These are phyloP conservation scores for Leucophenga varia DNA, from an alignment of 1,140 invertebrate species.

Conservation along the genomic window DNA sequence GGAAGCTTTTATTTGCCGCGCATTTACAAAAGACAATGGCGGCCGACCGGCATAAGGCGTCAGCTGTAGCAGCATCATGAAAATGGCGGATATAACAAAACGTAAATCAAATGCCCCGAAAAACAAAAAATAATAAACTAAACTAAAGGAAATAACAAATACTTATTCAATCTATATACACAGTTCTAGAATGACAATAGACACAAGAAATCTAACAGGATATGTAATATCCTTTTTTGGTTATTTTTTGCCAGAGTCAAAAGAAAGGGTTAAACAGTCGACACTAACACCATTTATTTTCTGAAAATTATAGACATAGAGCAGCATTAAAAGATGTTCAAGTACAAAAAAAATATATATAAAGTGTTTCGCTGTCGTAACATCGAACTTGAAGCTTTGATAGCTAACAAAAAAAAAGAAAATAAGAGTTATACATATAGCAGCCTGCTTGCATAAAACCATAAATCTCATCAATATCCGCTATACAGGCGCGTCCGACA, in stretches of 20 bases:
- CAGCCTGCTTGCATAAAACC: conserved; percentile 27
- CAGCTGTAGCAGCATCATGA: too few species aligned
- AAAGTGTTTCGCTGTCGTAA: too few species aligned
- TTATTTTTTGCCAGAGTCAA: conserved; percentile 20
- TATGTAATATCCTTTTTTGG: conserved; percentile 47
- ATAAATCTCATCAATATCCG: conserved; percentile 50
- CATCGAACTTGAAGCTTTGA: too few species aligned
- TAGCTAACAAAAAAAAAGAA: conserved; percentile 9
- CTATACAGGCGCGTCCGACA: conserved; percentile 12
- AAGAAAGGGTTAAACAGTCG: background rate
- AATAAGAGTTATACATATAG: conserved; percentile 45
- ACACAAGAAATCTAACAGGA: conserved; percentile 47
- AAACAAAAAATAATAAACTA: too few species aligned
- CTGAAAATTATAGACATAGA: conserved; percentile 21
- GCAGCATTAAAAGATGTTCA: too few species aligned
- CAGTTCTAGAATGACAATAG: too few species aligned
- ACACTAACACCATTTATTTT: background rate
- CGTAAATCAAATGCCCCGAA: conserved; percentile 15
- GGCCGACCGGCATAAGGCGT: too few species aligned
- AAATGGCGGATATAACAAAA: conserved; percentile 23
- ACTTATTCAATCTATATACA: conserved; percentile 51
- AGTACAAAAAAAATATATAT: too few species aligned
- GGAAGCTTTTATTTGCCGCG: background rate
- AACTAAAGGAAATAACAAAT: too few species aligned
- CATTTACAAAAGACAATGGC: conserved; percentile 7